Evolutionary conservation across 2,888 invertebrate genomes (phyloP).

Genomic region (Agrotis clavis): DNA sequence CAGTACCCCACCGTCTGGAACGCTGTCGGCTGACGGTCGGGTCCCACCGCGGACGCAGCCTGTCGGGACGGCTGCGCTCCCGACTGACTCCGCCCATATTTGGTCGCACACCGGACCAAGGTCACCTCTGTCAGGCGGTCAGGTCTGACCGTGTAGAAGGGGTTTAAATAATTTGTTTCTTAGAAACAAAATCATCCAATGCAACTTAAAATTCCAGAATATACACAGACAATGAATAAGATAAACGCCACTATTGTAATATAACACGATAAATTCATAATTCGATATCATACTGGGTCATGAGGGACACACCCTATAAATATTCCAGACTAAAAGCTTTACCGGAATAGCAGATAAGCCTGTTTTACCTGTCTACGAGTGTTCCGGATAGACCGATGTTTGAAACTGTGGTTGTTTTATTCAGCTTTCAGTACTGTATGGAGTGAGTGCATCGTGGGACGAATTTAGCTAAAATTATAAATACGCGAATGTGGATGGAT

Average conservation of each 20-base stretch:
- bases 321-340: slow-evolving; percentile 80
- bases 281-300: slow-evolving; percentile 65
- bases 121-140: too few relatives aligned
- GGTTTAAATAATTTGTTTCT: too few relatives aligned
- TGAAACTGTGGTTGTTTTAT: slow-evolving; percentile 42
- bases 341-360: slow-evolving; percentile 75
- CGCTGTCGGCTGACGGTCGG: too few relatives aligned
- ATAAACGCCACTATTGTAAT: slow-evolving; percentile 3
- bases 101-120: too few relatives aligned
- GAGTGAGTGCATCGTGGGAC: slow-evolving; percentile 6
- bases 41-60: too few relatives aligned
- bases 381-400: slow-evolving; percentile 64
- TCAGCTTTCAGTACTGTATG: slow-evolving; percentile 13
- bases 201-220: too few relatives aligned
- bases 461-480: background rate
- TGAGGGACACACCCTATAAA: slow-evolving; percentile 70
- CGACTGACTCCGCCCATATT: too few relatives aligned
- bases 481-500: too few relatives aligned
- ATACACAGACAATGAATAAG: background rate
- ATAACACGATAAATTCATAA: slow-evolving; percentile 28
- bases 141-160: too few relatives aligned
- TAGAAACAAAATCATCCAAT: background rate
- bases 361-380: slow-evolving; percentile 68
- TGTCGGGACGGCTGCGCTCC: too few relatives aligned
- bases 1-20: too few relatives aligned